Conservation (phyloP, 2,888 invertebrate species). For the Neelides folsomi region DNA sequence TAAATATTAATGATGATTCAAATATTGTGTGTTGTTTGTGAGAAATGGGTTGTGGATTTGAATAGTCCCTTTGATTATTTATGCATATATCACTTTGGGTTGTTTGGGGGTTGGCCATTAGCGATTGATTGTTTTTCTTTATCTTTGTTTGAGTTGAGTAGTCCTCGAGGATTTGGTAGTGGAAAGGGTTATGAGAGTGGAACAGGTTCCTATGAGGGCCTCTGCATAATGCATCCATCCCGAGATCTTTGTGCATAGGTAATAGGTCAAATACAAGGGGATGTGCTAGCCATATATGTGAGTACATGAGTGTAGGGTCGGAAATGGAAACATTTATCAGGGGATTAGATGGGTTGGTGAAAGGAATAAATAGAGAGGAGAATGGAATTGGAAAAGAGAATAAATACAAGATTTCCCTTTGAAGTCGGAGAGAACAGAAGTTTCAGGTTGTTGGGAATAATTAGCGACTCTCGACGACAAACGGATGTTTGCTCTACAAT, state of each 20-base stretch:
- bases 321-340: conserved; percentile 12
- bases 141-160: too few relatives aligned
- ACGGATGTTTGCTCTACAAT: conserved; percentile 23
- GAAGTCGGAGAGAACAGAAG: conserved; percentile 30
- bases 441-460: conserved; percentile 34
- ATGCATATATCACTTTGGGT: too few relatives aligned
- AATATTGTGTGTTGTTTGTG: too few relatives aligned
- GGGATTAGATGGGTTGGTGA: conserved; percentile 12
- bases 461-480: conserved; percentile 30
- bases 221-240: background rate
- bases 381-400: conserved; percentile 26
- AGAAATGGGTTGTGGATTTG: too few relatives aligned
- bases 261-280: background rate
- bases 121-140: too few relatives aligned
- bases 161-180: too few relatives aligned
- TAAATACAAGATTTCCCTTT: conserved; percentile 32
- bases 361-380: conserved; percentile 9
- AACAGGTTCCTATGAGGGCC: too few relatives aligned
- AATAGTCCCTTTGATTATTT: too few relatives aligned
- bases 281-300: background rate
- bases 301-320: background rate
- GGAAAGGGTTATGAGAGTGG: too few relatives aligned
- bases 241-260: background rate
- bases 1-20: too few relatives aligned
- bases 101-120: too few relatives aligned